Evolutionary conservation across 1,140 invertebrate genomes (phyloP), one percentile per base, ranked within the genome.

Genomic region (Fopius arisanus): DNA sequence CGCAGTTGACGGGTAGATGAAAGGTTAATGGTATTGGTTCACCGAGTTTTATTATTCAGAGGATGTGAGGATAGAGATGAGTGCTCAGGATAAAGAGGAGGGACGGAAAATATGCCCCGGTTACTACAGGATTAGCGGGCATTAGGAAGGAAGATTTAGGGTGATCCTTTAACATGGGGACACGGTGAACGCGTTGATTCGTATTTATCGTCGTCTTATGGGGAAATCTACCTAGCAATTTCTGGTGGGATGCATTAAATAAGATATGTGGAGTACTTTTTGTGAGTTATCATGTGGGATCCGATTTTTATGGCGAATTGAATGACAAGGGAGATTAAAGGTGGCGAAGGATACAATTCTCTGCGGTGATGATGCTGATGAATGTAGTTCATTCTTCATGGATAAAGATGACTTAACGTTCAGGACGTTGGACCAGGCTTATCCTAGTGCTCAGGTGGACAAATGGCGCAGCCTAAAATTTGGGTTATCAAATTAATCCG

Each of bases 51-150:
- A 48, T 16, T 48, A 48, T 48, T 48, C 73, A 75, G 77, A 71
- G 73, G 77, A 73, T 71, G 78, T 78, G 76, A 59, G 9, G 78
- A 77, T 77, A 70, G 73, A 72, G 66, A 72, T 48, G 63, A 63
- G 73, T 73, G 21, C 71, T 41, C 23, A 21, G 65, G 68, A 70
- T 54, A 72, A 73, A 70, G 68, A 69, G 73, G 68, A 76, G 16
- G 76, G 77, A n/a, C 79, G 80, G 79, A 77, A 82, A 84, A 84
- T 85, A 84, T 84, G 82, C 80, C 80, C 74, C 77, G 80, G 83
- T 87, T 87, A 85, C 79, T 78, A 80, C 69, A 77, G 82, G 81
- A 87, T 87, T 84, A 83, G 75, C 77, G 67, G 48, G 83, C 81
- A 83, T 87, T 86, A 85, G 75, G 59, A 14, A 4, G 59, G 48